These are phyloP conservation scores for Taenaris catops DNA, from an alignment of 2,888 invertebrate species.

Conservation along the genomic window DNA sequence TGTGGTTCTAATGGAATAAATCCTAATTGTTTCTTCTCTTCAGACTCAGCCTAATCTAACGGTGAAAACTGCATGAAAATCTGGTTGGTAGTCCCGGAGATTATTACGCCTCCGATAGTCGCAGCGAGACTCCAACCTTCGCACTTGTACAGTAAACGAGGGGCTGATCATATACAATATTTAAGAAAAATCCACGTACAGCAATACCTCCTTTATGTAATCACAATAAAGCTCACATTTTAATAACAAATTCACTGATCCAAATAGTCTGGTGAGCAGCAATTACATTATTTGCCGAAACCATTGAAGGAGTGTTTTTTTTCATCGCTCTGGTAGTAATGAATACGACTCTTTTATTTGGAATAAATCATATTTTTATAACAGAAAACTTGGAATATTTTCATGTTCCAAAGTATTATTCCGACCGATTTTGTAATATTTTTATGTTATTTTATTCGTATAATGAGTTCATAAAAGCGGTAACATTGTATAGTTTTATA, in stretches of 20 bases:
- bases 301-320: slow-evolving; percentile 20
- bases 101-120: slow-evolving; percentile 58
- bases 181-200: slow-evolving; percentile 1
- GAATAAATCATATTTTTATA: slow-evolving; percentile 4
- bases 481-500: neutral
- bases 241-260: neutral
- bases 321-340: slow-evolving; percentile 13
- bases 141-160: slow-evolving; percentile 30
- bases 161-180: slow-evolving; percentile 16
- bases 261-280: slow-evolving; percentile 7
- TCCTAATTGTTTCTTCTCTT: no score
- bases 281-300: slow-evolving; percentile 21
- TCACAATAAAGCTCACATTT: neutral
- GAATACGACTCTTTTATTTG: slow-evolving; percentile 13
- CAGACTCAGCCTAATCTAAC: no score
- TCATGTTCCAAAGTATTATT: neutral
- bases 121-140: slow-evolving; percentile 34
- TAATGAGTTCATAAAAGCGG: neutral
- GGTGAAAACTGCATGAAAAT: no score
- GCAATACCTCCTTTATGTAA: slow-evolving; percentile 1
- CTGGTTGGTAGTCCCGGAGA: slow-evolving; percentile 34
- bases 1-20: no score
- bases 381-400: slow-evolving; percentile 1
- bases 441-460: neutral
- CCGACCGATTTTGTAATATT: neutral